phyloP scores from a whole-genome alignment of 1,140 invertebrate genomes.

The Solenopsis invicta region DNA sequence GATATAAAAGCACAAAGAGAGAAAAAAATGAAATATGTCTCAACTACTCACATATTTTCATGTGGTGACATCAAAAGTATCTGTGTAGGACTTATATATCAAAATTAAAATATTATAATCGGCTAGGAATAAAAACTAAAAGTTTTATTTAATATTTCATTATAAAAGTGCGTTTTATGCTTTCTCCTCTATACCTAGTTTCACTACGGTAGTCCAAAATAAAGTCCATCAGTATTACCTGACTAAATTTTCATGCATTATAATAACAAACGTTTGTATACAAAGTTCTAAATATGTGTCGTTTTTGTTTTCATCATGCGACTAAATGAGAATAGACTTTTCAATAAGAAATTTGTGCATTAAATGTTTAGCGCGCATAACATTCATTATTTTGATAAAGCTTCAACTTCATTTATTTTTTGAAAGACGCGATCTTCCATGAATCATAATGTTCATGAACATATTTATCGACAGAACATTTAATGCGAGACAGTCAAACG shows the following conservation, averaged over 20 bases:
- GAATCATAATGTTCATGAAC: slow-evolving; percentile 11
- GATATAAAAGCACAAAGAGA: slow-evolving; percentile 68
- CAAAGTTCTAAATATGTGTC: slow-evolving; percentile 64
- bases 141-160: slow-evolving; percentile 70
- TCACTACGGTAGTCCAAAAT: slow-evolving; percentile 66
- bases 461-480: slow-evolving; percentile 52
- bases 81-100: slow-evolving; percentile 68
- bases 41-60: slow-evolving; percentile 69
- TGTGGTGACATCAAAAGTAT: slow-evolving; percentile 70
- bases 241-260: slow-evolving; percentile 68
- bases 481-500: slow-evolving; percentile 33
- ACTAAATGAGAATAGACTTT: slow-evolving; percentile 37
- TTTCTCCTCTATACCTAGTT: slow-evolving; percentile 61
- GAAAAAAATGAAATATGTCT: slow-evolving; percentile 58
- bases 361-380: slow-evolving; percentile 33
- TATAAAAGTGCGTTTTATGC: slow-evolving; percentile 70
- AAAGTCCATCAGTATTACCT: slow-evolving; percentile 56
- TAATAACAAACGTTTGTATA: slow-evolving; percentile 64
- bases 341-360: slow-evolving; percentile 65
- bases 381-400: slow-evolving; percentile 43
- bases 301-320: not conserved
- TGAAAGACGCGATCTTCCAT: not conserved
- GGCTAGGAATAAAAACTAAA: slow-evolving; percentile 74
- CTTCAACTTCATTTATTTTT: not conserved
- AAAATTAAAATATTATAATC: slow-evolving; percentile 76